Base-by-base conservation (phyloP, 53 echinoderm and acorn worm species). In the Astropecten irregularis region DNA sequence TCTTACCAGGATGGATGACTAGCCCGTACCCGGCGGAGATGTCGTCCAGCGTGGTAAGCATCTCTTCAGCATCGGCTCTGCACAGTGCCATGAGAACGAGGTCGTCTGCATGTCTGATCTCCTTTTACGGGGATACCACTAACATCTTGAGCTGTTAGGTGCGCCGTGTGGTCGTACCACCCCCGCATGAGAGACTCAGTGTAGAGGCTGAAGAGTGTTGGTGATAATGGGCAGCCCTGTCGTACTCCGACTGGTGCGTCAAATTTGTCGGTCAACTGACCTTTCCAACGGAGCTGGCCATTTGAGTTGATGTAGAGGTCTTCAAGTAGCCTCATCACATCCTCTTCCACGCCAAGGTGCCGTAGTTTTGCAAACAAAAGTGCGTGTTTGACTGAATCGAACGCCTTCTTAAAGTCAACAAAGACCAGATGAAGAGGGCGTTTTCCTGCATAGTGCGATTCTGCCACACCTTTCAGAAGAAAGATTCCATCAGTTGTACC, bases 11-110 rank as follows among this genome's bases (percentile, higher is more conserved):
- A 25, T 40, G n/a, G n/a, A 66, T 82, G 82, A 14, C 25, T 38
- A 82, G 82, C 7, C 82, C 82, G 35, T 82, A 82, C 18, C 47
- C 46, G n/a, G 62, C 42, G 8, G 82, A 82, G 19, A 82, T 65
- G 59, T 57, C 22, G 49, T 58, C 59, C 21, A 77, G 77, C 7
- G 47, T 77, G 77, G 21, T 21, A 2, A 77, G 77, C 58, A 58
- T 58, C 20, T 20, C 57, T 20, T 77, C 77, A 58, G 77, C 77
- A 58, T 77, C 77, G 11, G 42, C 42, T 60, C 60, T 60, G 26
- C 60, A 26, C 26, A 62, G 55, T 10, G 61, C 46, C 3, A 61
- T 33, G 62, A 77, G 46, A 3, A 42, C 64, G 18, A 65, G 66
- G 48, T 82, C 66, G 26, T 82, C 82, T 35, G 82, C 66, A 34